Percentiles rank a stretch among this genome's conserved stretches.
Evolutionary conservation across 2,888 invertebrate species (phyloP).

Genomic region (Rapana venosa): DNA sequence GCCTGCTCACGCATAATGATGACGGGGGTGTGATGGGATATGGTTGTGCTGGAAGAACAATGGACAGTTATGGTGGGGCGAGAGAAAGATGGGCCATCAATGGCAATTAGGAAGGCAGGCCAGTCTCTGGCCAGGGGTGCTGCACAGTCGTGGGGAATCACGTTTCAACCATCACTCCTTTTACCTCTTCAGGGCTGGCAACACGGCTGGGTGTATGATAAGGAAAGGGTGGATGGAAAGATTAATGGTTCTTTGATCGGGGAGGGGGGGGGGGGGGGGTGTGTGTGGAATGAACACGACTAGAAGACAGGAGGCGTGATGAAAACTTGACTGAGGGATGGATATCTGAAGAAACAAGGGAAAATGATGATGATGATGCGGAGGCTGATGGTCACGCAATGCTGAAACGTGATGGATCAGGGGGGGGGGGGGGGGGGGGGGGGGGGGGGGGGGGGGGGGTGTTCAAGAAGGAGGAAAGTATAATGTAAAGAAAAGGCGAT

Average conservation of each 20-base stretch:
- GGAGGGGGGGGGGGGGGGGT: too few relatives aligned
- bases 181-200: neutral
- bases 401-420: too few relatives aligned
- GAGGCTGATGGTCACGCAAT: too few relatives aligned
- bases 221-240: too few relatives aligned
- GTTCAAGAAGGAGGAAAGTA: neutral
- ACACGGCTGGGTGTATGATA: neutral
- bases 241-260: too few relatives aligned
- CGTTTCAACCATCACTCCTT: neutral
- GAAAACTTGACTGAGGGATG: too few relatives aligned
- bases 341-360: too few relatives aligned
- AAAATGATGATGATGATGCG: too few relatives aligned
- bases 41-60: neutral
- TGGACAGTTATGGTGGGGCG: neutral
- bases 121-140: neutral
- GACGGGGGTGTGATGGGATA: neutral
- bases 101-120: neutral
- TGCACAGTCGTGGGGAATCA: neutral
- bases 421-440: neutral
- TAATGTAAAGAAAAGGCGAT: too few relatives aligned
- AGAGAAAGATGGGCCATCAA: neutral
- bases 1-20: slow-evolving; percentile 6
- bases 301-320: too few relatives aligned
- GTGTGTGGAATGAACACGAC: too few relatives aligned
- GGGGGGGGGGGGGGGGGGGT: neutral